phyloP scores from a whole-genome alignment of 1,140 invertebrate genomes.

The Drosophila sp. region DNA sequence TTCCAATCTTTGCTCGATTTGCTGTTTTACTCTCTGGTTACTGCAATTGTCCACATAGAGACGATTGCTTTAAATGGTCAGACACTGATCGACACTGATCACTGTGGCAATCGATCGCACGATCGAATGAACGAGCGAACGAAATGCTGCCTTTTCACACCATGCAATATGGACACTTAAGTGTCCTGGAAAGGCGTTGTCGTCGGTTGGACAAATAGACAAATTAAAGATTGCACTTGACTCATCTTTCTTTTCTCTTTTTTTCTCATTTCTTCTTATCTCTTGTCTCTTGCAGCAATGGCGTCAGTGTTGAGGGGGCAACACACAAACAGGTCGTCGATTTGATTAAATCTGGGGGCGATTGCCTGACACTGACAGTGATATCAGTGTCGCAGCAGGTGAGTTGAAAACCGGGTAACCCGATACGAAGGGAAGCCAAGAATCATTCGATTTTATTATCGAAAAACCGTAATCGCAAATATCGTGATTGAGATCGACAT shows the following conservation, averaged over 20 bases:
- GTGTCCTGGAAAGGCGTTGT: slow-evolving; percentile 55
- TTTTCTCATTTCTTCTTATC: not conserved
- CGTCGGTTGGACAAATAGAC: slow-evolving; percentile 41
- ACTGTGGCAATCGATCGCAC: slow-evolving; percentile 8
- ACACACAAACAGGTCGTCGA: slow-evolving; percentile 99
- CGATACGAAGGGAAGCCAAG: not conserved
- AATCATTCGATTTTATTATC: not conserved
- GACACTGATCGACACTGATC: not conserved
- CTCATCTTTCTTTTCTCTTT: not conserved
- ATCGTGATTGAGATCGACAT: not conserved
- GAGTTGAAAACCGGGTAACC: not conserved
- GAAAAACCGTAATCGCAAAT: too few relatives aligned
- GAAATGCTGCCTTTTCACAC: slow-evolving; percentile 72
- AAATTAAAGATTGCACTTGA: not conserved
- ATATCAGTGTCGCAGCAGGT: slow-evolving; percentile 94
- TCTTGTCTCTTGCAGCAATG: slow-evolving; percentile 89
- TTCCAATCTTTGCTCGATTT: slow-evolving; percentile 23
- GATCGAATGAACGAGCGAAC: not conserved
- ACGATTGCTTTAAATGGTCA: slow-evolving; percentile 30
- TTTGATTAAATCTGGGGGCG: slow-evolving; percentile 98
- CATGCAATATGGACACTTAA: slow-evolving; percentile 65
- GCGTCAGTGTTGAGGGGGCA: slow-evolving; percentile 98
- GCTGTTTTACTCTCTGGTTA: slow-evolving; percentile 3
- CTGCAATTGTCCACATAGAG: not conserved
- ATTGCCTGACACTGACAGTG: slow-evolving; percentile 96